Percentiles rank a stretch among this genome's conserved stretches.
Evolutionary conservation across 2,888 invertebrate genomes (phyloP).

Genomic region (Teleogryllus oceanicus): DNA sequence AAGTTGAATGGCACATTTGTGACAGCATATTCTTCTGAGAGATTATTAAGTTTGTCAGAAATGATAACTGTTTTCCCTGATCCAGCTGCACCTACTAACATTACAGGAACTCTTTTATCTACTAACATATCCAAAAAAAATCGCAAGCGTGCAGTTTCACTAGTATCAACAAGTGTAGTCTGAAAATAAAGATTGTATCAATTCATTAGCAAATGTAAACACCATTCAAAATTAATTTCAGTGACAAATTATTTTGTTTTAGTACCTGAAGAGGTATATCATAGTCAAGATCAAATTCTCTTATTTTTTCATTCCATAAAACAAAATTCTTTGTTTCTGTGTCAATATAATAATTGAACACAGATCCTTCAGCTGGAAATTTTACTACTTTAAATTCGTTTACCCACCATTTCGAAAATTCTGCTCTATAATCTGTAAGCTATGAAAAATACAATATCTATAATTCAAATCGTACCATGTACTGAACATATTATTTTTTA

Average conservation of each 20-base stretch:
- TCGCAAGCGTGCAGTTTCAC: slow-evolving; percentile 80
- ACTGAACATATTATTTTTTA: background rate
- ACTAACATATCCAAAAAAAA: slow-evolving; percentile 86
- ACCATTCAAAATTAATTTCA: background rate
- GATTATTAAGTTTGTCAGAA: slow-evolving; percentile 69
- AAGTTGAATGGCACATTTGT: slow-evolving; percentile 92
- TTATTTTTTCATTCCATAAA: slow-evolving; percentile 82
- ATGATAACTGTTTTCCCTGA: slow-evolving; percentile 92
- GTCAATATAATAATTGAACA: slow-evolving; percentile 89
- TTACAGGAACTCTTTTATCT: slow-evolving; percentile 73
- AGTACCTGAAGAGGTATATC: slow-evolving; percentile 81
- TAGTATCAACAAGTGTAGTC: slow-evolving; percentile 81
- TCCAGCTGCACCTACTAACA: slow-evolving; percentile 87
- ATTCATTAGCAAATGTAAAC: background rate
- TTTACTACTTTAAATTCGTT: slow-evolving; percentile 88
- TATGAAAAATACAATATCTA: slow-evolving; percentile 47
- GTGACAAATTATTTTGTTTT: slow-evolving; percentile 9
- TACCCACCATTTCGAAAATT: slow-evolving; percentile 93
- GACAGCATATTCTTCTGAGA: slow-evolving; percentile 74
- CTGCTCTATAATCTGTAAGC: slow-evolving; percentile 84
- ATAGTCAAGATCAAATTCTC: slow-evolving; percentile 74
- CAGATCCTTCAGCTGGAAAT: slow-evolving; percentile 77
- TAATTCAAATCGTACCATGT: background rate
- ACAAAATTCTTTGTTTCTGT: slow-evolving; percentile 77
- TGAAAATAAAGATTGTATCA: slow-evolving; percentile 43